A percentile compares a stretch with the other conserved stretches of the same genome.
Evolutionary conservation across 2,113 vertebrate genomes (phyloP).

Genomic region (Azemiops feae): DNA sequence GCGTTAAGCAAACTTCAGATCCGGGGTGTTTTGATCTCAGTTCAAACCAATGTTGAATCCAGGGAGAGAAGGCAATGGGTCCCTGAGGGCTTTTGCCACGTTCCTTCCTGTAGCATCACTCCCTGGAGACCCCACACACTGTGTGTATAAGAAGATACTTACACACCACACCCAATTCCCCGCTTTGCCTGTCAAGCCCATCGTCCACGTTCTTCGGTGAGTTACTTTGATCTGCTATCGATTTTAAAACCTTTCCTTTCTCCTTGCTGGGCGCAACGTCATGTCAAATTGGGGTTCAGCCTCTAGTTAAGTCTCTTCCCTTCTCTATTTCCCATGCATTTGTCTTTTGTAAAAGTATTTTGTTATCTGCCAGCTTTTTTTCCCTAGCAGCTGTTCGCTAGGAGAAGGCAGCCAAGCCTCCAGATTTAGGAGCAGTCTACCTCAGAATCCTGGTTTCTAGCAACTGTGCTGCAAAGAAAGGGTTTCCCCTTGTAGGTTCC

Average conservation of each 20-base stretch:
- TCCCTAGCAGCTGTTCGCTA: background rate
- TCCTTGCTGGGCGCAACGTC: no score
- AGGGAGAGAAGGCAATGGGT: background rate
- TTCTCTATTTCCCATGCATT: rapidly evolving
- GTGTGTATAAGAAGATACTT: background rate
- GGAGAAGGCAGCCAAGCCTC: background rate
- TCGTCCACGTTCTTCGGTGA: background rate
- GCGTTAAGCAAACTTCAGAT: background rate
- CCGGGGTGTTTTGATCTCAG: background rate
- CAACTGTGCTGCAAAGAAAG: no score
- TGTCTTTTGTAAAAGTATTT: background rate
- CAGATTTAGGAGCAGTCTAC: background rate
- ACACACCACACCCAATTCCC: background rate
- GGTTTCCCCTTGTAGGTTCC: background rate
- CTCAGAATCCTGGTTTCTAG: background rate
- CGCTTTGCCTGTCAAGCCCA: background rate
- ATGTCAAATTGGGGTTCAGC: background rate
- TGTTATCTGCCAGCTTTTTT: background rate
- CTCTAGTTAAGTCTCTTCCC: background rate
- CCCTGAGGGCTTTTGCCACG: background rate
- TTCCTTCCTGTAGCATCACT: background rate
- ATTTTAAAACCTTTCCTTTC: background rate
- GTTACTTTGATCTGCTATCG: background rate
- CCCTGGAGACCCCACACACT: background rate
- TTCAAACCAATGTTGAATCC: background rate